These are phyloP conservation scores for Molossus alvarezi DNA, from an alignment of 2,797 vertebrate genomes.

Conservation along the genomic window DNA sequence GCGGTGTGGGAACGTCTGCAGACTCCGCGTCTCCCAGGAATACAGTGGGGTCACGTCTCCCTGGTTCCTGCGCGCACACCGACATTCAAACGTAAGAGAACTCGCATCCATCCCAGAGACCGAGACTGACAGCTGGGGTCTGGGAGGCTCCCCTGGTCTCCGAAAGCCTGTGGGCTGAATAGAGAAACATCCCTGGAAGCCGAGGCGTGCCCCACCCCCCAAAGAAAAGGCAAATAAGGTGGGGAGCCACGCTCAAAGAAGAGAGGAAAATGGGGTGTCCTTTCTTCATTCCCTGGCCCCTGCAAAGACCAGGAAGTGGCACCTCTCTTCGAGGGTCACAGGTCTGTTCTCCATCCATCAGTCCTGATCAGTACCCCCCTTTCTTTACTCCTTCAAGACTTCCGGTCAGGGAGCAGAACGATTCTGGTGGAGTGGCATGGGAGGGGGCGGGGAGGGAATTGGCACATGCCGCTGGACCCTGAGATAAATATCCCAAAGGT, in stretches of 20 bases:
- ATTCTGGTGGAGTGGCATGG: not conserved
- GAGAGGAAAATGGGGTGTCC: not conserved
- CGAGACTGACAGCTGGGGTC: not conserved
- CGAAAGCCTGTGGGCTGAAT: slow-evolving; percentile 10
- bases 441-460: not conserved
- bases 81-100: slow-evolving; percentile 18
- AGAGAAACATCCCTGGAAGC: not conserved
- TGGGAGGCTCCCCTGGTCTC: not conserved
- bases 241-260: not conserved
- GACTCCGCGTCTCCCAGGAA: not conserved
- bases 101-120: not conserved
- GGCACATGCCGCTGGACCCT: not conserved
- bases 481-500: not conserved
- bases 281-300: not conserved
- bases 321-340: not conserved
- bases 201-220: not conserved
- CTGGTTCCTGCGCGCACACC: not conserved
- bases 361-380: not conserved
- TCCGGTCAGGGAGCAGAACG: not conserved
- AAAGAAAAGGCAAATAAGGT: not conserved
- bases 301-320: not conserved
- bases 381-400: not conserved
- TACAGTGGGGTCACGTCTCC: not conserved
- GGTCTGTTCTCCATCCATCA: not conserved
- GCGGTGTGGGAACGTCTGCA: not conserved